Base-by-base conservation (phyloP, 2,113 vertebrate species). In the Colinus virginianus region DNA sequence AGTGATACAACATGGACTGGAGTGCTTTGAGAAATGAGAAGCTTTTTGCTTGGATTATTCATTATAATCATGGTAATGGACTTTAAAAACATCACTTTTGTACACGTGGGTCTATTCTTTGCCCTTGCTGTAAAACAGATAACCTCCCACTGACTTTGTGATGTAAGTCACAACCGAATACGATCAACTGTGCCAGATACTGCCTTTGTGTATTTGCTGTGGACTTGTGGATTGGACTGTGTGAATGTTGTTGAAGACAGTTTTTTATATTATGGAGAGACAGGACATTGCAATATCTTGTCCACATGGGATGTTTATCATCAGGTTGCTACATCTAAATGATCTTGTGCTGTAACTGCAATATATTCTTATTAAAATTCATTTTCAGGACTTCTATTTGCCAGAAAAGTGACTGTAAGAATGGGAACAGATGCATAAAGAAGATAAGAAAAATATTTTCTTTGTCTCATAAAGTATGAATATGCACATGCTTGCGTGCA, bases 1-100 rank as follows among this genome's bases (percentile, higher is more conserved):
- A 78, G 56, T 83, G n/a, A 40, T 55, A 36, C 40, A 40, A 56
- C 46, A 30, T 11, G 2, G n/a, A 11, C 56, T 82, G n/a, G 30
- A 76, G 68, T 81, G 51, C 48, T 82, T 78, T 22, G 72, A 84
- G 72, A 84, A 91, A 86, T 90, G 88, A 91, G 74, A 85, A 78
- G 82, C 38, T 91, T 95, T 90, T 76, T 68, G 79, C 56, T 82
- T 80, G 84, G 87, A 81, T 95, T 95, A 91, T 79, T 83, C 74
- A 34, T 72, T 89, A 74, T 92, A 87, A 88, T 95, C 59, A 51
- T 28, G 59, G 56, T 84, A 90, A 42, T 93, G 91, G 72, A 62
- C 61, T 93, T 87, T 18, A 32, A 95, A 88, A 93, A 70, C 75
- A 66, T 36, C 20, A 2, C 36, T 90, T 78, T 3, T 3, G 9